Evolutionary conservation across 2,797 vertebrate species (phyloP).

Genomic region (Eulemur mongoz): DNA sequence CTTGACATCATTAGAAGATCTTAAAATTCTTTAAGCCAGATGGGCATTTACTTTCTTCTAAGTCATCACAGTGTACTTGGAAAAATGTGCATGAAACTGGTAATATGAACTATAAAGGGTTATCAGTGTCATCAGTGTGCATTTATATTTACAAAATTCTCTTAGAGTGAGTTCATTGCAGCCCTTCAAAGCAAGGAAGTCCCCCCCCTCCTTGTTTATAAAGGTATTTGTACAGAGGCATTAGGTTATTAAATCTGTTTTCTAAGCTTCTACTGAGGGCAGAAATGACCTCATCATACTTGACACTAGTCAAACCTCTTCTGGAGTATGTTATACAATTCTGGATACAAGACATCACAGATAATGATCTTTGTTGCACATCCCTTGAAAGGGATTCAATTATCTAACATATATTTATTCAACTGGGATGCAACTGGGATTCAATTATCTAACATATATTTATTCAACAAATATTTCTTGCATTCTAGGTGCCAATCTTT

Average conservation of each 20-base stretch:
- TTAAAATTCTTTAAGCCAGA: not conserved
- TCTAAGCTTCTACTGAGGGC: not conserved
- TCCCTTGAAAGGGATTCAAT: not conserved
- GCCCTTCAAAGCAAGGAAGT: not conserved
- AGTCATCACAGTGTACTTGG: not conserved
- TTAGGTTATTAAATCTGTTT: slow-evolving; percentile 7
- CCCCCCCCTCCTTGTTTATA: not conserved
- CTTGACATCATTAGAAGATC: not conserved
- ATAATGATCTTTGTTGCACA: not conserved
- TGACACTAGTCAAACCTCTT: not conserved
- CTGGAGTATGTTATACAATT: not conserved
- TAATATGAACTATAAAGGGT: not conserved
- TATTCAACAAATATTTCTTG: not conserved
- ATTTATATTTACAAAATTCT: not conserved
- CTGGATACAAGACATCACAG: not conserved
- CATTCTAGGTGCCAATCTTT: not conserved
- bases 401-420: not conserved
- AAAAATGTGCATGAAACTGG: not conserved
- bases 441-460: not conserved
- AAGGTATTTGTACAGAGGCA: not conserved
- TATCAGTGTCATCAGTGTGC: not conserved
- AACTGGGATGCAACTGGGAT: not conserved
- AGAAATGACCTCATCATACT: not conserved
- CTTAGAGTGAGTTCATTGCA: not conserved
- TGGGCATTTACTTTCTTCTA: not conserved